Evolutionary conservation across 2,888 invertebrate genomes (phyloP), one percentile per base, ranked within the genome.

Genomic region (Trichogramma dendrolimi): DNA sequence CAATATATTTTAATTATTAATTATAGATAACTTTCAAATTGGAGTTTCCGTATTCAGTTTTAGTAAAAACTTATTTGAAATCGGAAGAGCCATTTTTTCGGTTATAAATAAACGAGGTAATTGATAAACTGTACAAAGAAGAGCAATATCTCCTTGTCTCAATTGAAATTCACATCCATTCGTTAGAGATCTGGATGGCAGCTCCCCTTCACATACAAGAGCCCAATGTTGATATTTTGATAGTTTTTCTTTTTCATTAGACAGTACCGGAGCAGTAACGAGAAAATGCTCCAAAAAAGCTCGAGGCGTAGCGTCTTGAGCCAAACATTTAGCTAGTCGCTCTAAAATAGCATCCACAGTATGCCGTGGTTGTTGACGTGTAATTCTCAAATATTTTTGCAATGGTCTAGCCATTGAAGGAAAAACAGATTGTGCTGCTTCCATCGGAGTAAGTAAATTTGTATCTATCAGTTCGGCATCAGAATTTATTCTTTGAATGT

Each of bases 361-460:
- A 80, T 98, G 96, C 59, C 95, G 83, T 0, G 97, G 96, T 78
- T 98, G 98, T 76, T 98, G 97, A 0, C 97, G 82, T 0, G 98
- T 99, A 3, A 96, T 91, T 7, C 97, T 87, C 62, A 99, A 83
- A 80, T 93, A 99, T 80, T 99, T 98, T 81, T 97, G 97, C 67
- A 99, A 82, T 2, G 98, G 93, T 61, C 96, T 86, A 0, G 97
- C 95, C 84, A 99, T 89, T 6, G 96, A 95, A 2, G 97, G 97
- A 77, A 99, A 98, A 60, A 99, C 94, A 0, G 97, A 95, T 78
- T 96, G 94, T 0, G 98, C 98, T 4, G 98, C 97, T 81, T 97
- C 97, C 71, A 93, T 88, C 0, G 97, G 91, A 75, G 96, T 95
- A 83, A 99, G 89, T 0, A 92, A 90, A 14, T 73, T 75, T 4